Percentiles rank a stretch among this genome's conserved stretches.
Evolutionary conservation across 2,797 vertebrate genomes (phyloP).

Genomic region (Potorous gilbertii): DNA sequence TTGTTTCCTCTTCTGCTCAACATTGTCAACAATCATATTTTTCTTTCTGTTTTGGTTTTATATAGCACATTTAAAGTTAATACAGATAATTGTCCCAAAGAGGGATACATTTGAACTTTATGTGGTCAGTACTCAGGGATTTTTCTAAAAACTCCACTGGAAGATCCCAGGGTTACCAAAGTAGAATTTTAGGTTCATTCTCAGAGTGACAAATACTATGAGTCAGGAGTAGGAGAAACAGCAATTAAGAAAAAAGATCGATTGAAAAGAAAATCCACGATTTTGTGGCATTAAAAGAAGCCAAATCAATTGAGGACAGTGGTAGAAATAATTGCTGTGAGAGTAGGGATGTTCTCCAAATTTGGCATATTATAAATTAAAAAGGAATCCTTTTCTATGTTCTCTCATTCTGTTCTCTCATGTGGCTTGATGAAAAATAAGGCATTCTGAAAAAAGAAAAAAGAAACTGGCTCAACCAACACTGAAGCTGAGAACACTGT

Average conservation of each 20-base stretch:
- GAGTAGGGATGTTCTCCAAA: conserved; percentile 41
- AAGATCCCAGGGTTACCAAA: conserved; percentile 53
- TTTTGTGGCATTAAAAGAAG: conserved; percentile 67
- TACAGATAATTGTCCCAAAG: neutral
- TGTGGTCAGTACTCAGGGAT: neutral
- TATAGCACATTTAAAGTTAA: neutral
- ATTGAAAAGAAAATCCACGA: conserved; percentile 61
- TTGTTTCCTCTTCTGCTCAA: neutral
- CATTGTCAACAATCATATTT: neutral
- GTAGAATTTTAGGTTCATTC: conserved; percentile 17
- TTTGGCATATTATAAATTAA: conserved; percentile 39
- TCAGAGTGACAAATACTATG: conserved; percentile 63
- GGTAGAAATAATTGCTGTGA: conserved; percentile 57
- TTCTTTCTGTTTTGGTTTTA: neutral
- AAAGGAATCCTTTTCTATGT: conserved; percentile 50
- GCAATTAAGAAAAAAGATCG: conserved; percentile 31
- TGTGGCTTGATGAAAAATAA: conserved; percentile 64
- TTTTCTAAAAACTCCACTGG: neutral
- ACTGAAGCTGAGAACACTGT: conserved; percentile 1
- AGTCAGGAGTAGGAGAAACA: conserved; percentile 62
- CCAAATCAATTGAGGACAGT: conserved; percentile 64
- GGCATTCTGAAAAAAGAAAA: conserved; percentile 24
- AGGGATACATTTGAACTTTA: neutral
- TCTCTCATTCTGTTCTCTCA: conserved; percentile 58
- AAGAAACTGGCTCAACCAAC: neutral